Conservation (phyloP, 2,888 invertebrate genomes). For the Hydrotaea diabolus region DNA sequence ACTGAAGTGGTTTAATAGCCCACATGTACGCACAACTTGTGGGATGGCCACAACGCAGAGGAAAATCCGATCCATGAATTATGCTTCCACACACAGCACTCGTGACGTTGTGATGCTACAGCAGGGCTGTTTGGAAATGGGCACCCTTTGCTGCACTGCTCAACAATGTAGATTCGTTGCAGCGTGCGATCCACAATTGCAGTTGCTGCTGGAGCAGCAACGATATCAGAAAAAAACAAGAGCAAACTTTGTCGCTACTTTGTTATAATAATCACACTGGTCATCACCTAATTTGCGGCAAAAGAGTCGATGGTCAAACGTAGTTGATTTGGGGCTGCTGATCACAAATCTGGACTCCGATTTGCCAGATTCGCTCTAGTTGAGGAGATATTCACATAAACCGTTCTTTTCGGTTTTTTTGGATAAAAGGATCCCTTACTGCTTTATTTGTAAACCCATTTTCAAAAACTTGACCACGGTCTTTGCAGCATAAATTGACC, state of each 20-base stretch:
- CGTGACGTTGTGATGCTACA: neutral
- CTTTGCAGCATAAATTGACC: too few species aligned
- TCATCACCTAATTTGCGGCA: neutral
- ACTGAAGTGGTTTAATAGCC: conserved; percentile 24
- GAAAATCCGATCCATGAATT: neutral
- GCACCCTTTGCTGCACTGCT: neutral
- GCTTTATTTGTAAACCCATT: too few species aligned
- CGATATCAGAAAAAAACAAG: neutral
- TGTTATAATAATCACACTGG: neutral
- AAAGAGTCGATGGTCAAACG: too few species aligned
- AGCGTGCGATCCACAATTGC: neutral
- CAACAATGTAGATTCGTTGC: neutral
- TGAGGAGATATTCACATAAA: too few species aligned
- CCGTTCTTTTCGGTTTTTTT: too few species aligned
- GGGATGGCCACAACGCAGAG: neutral
- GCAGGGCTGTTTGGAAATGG: neutral
- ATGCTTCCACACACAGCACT: conserved; percentile 14
- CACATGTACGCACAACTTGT: neutral
- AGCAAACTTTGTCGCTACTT: neutral
- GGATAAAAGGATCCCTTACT: too few species aligned
- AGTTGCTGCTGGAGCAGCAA: neutral
- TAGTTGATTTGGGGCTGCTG: too few species aligned
- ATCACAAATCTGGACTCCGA: too few species aligned
- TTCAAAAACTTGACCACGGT: too few species aligned
- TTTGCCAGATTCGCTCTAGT: too few species aligned